phyloP scores from a whole-genome alignment of 2,797 vertebrate species.

The Tenualosa thibaudeaui region DNA sequence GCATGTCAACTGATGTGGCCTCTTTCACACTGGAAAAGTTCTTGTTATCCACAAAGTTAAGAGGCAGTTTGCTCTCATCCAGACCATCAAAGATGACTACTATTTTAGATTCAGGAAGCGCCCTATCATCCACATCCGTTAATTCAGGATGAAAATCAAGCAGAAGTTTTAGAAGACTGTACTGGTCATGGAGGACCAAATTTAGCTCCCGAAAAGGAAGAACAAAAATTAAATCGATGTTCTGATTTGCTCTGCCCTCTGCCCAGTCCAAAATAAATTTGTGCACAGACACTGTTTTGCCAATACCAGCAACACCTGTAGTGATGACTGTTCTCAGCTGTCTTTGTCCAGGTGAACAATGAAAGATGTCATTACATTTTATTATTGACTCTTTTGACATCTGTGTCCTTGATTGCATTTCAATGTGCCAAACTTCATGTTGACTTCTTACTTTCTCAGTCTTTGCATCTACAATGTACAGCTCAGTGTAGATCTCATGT shows the following conservation, averaged over 20 bases:
- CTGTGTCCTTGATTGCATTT: constrained; percentile 28
- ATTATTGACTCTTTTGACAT: constrained; percentile 17
- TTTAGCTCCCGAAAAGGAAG: constrained; percentile 49
- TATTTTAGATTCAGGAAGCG: constrained; percentile 31
- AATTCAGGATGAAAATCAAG: constrained; percentile 40
- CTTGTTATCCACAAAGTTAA: constrained; percentile 22
- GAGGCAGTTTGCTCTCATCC: constrained; percentile 35
- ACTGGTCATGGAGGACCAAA: constrained; percentile 31
- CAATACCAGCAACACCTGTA: constrained; percentile 50
- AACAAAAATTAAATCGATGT: constrained; percentile 41
- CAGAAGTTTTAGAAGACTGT: constrained; percentile 32
- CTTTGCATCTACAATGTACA: constrained; percentile 41
- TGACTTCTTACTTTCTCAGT: constrained; percentile 35
- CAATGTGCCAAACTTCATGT: constrained; percentile 44
- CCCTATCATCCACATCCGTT: constrained; percentile 29
- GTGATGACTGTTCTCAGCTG: constrained; percentile 44
- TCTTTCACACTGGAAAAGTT: background rate
- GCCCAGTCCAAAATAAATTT: constrained; percentile 52
- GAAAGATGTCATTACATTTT: constrained; percentile 44
- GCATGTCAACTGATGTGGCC: background rate
- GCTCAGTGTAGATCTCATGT: constrained; percentile 44
- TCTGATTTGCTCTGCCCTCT: constrained; percentile 39
- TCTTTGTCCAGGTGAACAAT: constrained; percentile 28
- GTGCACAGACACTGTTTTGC: constrained; percentile 49
- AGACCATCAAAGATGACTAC: constrained; percentile 31